Conservation (phyloP, 2,797 vertebrate species). For the Craterocephalus amniculus region DNA sequence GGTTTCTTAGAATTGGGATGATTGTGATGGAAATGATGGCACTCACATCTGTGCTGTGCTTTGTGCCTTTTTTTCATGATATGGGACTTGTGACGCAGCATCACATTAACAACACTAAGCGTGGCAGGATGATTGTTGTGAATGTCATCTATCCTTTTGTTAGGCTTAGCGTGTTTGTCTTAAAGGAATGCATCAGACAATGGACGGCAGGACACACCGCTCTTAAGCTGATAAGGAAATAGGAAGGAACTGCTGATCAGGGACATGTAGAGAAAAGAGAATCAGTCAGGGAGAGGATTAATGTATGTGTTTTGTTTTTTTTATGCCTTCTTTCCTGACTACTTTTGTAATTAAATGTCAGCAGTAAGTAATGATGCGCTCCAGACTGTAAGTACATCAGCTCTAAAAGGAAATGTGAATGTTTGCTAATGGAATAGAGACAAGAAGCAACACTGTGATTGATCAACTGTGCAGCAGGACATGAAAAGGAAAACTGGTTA, state of each 20-base stretch:
- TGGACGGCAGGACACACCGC: not conserved
- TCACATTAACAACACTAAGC: not conserved
- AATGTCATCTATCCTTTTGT: not conserved
- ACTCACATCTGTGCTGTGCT: not conserved
- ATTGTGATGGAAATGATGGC: not conserved
- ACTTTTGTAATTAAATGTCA: constrained; percentile 59
- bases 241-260: not conserved
- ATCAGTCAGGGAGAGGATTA: not conserved
- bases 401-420: constrained; percentile 34
- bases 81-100: not conserved
- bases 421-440: constrained; percentile 35
- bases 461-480: constrained; percentile 8
- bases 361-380: constrained; percentile 44
- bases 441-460: constrained; percentile 21
- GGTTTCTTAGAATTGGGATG: not conserved
- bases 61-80: not conserved
- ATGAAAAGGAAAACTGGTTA: constrained; percentile 11
- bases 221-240: not conserved
- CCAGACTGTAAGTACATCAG: constrained; percentile 33
- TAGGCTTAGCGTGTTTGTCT: not conserved
- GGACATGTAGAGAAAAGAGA: not conserved
- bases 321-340: constrained; percentile 12
- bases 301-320: not conserved
- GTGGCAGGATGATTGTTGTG: not conserved
- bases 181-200: not conserved